These are phyloP conservation scores for Conus betulinus DNA, from an alignment of 1,140 invertebrate genomes.

Conservation along the genomic window DNA sequence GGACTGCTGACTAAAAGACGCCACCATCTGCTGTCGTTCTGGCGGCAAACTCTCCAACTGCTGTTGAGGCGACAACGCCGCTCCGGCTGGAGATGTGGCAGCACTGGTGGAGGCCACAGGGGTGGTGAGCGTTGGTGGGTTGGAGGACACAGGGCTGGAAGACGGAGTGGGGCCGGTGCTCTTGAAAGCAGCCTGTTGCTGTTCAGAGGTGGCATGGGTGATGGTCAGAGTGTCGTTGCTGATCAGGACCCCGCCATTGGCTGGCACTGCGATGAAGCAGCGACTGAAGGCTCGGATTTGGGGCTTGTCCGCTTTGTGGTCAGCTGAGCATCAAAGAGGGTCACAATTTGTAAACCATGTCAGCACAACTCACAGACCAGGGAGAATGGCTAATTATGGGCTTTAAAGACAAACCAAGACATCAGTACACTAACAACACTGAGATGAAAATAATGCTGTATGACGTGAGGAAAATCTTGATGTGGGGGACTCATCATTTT, in stretches of 20 bases:
- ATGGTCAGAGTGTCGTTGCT: slow-evolving; percentile 89
- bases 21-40: slow-evolving; percentile 33
- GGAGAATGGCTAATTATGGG: no score
- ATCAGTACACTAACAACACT: no score
- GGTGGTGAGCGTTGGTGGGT: slow-evolving; percentile 61
- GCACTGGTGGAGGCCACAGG: slow-evolving; percentile 8
- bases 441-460: no score
- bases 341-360: no score
- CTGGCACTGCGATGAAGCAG: slow-evolving; percentile 88
- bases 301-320: slow-evolving; percentile 77
- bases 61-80: background rate
- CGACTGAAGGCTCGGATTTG: slow-evolving; percentile 87
- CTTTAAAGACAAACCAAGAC: no score
- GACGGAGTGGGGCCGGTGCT: slow-evolving; percentile 67
- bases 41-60: slow-evolving; percentile 17
- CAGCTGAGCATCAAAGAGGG: slow-evolving; percentile 40
- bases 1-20: slow-evolving; percentile 27
- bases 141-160: slow-evolving; percentile 68
- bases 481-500: no score
- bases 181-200: slow-evolving; percentile 80
- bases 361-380: no score
- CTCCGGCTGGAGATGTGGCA: slow-evolving; percentile 36
- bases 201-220: slow-evolving; percentile 83
- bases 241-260: slow-evolving; percentile 84
- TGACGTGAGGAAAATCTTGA: no score